A percentile compares a stretch with the other conserved stretches of the same genome.
Conservation (phyloP, 2,888 invertebrate species). For the Lepidocyrtoides sp. region DNA sequence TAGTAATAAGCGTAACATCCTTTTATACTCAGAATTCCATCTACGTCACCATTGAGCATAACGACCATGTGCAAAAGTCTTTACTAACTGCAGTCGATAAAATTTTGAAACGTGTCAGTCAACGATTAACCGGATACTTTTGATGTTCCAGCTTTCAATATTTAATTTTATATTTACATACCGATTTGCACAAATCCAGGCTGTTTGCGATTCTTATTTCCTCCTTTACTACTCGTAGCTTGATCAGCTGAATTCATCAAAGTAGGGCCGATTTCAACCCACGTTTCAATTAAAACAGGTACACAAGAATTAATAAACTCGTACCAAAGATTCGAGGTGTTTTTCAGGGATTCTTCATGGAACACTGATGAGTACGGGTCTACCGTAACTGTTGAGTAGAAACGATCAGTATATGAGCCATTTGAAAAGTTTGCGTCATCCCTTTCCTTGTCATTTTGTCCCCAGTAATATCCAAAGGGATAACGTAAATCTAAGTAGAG, state of each 20-base stretch:
- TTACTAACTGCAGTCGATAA: too few relatives aligned
- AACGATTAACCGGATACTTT: too few relatives aligned
- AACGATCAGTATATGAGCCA: not conserved
- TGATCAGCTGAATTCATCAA: conserved; percentile 10
- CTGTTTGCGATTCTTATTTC: not conserved
- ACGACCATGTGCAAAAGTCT: not conserved
- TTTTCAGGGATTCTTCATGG: not conserved
- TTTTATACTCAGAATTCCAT: not conserved
- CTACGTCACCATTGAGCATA: not conserved
- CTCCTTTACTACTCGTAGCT: not conserved
- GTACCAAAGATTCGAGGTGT: conserved; percentile 87
- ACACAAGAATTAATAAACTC: conserved; percentile 90
- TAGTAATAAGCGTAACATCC: not conserved
- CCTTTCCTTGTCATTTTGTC: not conserved
- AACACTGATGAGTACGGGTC: conserved; percentile 38
- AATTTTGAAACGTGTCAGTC: too few relatives aligned
- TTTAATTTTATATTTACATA: not conserved
- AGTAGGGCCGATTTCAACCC: conserved; percentile 92
- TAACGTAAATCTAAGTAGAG: conserved; percentile 12
- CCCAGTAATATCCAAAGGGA: conserved; percentile 57
- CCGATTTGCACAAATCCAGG: not conserved
- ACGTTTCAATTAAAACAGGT: conserved; percentile 93
- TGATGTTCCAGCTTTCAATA: too few relatives aligned
- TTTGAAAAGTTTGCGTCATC: not conserved
- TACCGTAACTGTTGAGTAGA: conserved; percentile 34